Base-by-base conservation (phyloP, 2,113 vertebrate genomes). In the Rissa tridactyla region DNA sequence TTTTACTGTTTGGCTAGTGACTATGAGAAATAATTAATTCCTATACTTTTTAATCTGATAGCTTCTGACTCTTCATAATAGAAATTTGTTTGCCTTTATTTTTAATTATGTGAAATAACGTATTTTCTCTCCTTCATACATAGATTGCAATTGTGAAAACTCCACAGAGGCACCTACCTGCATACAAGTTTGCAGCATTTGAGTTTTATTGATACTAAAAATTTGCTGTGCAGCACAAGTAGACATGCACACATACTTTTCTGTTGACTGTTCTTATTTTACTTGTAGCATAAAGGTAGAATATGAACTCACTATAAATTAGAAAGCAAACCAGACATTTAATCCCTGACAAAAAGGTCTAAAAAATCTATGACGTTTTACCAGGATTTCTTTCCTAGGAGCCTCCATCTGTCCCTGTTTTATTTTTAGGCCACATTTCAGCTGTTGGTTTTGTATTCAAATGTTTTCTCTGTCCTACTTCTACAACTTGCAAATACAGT, bases 271-370 rank as follows among this genome's bases (percentile, higher is more conserved):
- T 94, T 32, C 18, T 82, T 87, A 44, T 88, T 79, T 60, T 69
- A 68, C 15, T 81, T 65, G 26, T 78, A 44, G 12, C 20, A 42
- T 62, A 52, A 82, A 64, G 38, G 69, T 81, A 27, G 46, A 82
- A 73, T 52, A 77, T 65, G 70, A 97, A 84, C 69, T 91, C 65
- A 68, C 52, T 81, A 30, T 82, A 96, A 92, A 30, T 91, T 92
- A 96, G 94, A 96, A 82, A 90, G 61, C 15, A 25, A 96, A 47
- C 5, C 5, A 76, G 23, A 21, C 76, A 88, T 52, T 86, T 90
- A 96, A 82, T 62, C 21, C 65, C 62, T 80, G 40, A 87, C 49
- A 72, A 94, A 89, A 91, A 80, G 26, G 20, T 61, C 70, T 88
- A 18, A 70, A 88, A 40, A 83, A 81, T 71, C 26, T 55, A 26